Evolutionary conservation across 2,113 vertebrate genomes (phyloP).

Genomic region (Rhineura floridana): DNA sequence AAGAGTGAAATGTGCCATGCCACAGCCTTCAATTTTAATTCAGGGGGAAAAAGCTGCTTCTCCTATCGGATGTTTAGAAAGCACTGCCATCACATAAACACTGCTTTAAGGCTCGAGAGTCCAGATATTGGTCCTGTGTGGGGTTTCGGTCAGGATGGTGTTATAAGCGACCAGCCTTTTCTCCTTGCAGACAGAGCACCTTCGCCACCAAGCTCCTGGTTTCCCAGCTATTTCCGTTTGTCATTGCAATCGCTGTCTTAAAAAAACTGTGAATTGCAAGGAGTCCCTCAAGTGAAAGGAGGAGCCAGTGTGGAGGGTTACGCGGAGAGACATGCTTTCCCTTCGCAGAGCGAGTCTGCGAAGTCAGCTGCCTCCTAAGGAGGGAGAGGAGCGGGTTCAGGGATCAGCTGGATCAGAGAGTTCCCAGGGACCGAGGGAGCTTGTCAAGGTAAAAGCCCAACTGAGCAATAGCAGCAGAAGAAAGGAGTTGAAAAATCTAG

Average conservation of each 20-base stretch:
- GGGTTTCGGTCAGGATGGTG: not conserved
- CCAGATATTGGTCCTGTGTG: not conserved
- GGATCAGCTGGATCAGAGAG: not conserved
- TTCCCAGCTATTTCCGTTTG: not conserved
- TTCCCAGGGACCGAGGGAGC: not conserved
- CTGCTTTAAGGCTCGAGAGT: not conserved
- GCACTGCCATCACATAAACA: not conserved
- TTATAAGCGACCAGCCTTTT: not conserved
- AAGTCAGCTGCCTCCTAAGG: not conserved
- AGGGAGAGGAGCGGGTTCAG: not conserved
- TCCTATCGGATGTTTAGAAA: not conserved
- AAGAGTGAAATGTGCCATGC: not conserved
- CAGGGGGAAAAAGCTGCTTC: too few relatives aligned
- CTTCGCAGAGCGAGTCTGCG: not conserved
- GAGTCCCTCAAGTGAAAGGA: constrained; percentile 37
- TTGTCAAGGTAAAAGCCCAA: not conserved
- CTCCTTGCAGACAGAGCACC: not conserved
- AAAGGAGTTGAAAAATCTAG: not conserved
- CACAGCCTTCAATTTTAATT: not conserved
- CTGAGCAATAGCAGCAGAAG: too few relatives aligned
- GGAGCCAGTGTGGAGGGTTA: constrained; percentile 1
- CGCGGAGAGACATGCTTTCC: constrained; percentile 29
- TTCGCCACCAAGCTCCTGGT: not conserved
- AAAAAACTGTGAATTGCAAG: constrained; percentile 15
- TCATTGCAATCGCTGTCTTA: not conserved